Conservation (phyloP, 1,140 invertebrate genomes). For the Ditylenchus dipsaci region DNA sequence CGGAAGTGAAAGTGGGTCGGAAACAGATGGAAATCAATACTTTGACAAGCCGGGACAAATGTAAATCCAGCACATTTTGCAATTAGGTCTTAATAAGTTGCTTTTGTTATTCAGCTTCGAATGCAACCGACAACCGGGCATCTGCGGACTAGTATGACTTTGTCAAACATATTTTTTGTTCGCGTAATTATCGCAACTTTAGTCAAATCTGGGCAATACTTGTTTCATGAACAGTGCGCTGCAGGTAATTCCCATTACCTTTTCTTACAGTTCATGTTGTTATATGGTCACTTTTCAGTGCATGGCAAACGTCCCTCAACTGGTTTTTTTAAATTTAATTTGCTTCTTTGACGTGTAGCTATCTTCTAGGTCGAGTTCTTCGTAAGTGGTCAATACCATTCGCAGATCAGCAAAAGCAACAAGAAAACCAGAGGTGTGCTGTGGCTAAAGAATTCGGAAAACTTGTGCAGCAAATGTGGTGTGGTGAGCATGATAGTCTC, state of each 20-base stretch:
- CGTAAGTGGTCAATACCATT: conserved; percentile 18
- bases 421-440: conserved; percentile 64
- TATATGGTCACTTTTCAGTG: conserved; percentile 58
- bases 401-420: conserved; percentile 67
- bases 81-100: no score
- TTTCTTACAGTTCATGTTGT: conserved; percentile 18
- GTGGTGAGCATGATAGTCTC: conserved; percentile 61
- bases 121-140: no score
- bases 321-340: conserved; percentile 63
- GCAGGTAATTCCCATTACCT: not conserved
- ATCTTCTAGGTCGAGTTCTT: conserved; percentile 60
- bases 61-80: no score
- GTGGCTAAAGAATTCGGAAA: conserved; percentile 66
- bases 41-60: no score
- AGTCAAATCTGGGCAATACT: conserved; percentile 61
- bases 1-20: no score
- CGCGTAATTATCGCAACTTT: no score
- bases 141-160: no score
- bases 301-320: conserved; percentile 61
- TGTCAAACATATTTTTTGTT: no score
- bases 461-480: conserved; percentile 66
- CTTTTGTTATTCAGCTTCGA: no score
- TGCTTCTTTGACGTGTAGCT: conserved; percentile 64
- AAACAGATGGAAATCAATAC: no score
- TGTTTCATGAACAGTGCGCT: conserved; percentile 63